Evolutionary conservation across 2,888 invertebrate genomes (phyloP).

Genomic region (Helicoverpa assulta): DNA sequence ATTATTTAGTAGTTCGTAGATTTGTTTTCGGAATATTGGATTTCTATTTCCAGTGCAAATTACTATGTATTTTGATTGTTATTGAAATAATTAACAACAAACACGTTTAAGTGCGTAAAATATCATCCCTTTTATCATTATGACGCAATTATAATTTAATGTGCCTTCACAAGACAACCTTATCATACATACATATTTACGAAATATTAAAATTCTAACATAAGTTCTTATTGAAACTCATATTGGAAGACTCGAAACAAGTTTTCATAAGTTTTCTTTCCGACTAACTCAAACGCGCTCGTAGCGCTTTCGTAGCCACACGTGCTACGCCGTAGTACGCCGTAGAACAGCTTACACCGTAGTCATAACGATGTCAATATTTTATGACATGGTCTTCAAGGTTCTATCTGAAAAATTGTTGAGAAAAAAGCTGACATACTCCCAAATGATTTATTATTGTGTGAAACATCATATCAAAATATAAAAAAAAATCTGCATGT

Average conservation of each 20-base stretch:
- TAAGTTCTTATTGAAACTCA: neutral
- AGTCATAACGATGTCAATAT: neutral
- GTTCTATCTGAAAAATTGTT: neutral
- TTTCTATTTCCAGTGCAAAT: neutral
- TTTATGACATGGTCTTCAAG: neutral
- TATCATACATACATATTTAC: no score
- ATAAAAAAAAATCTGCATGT: no score
- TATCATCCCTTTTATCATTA: neutral
- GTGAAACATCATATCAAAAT: no score
- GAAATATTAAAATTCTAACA: no score
- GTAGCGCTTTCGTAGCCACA: constrained; percentile 43
- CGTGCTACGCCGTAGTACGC: constrained; percentile 53
- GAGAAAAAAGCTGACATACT: neutral
- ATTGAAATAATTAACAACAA: neutral
- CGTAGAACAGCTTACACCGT: constrained; percentile 15
- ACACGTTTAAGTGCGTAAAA: neutral
- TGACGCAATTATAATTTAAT: neutral
- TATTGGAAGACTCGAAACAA: neutral
- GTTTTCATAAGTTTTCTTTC: constrained; percentile 14
- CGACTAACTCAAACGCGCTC: constrained; percentile 5
- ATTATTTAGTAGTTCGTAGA: constrained; percentile 32
- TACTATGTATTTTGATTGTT: neutral
- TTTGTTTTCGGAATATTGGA: constrained; percentile 3
- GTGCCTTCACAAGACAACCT: no score
- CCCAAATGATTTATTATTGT: neutral